These are phyloP conservation scores for Semaprochilodus insignis DNA, from an alignment of 2,797 vertebrate species.

Conservation along the genomic window DNA sequence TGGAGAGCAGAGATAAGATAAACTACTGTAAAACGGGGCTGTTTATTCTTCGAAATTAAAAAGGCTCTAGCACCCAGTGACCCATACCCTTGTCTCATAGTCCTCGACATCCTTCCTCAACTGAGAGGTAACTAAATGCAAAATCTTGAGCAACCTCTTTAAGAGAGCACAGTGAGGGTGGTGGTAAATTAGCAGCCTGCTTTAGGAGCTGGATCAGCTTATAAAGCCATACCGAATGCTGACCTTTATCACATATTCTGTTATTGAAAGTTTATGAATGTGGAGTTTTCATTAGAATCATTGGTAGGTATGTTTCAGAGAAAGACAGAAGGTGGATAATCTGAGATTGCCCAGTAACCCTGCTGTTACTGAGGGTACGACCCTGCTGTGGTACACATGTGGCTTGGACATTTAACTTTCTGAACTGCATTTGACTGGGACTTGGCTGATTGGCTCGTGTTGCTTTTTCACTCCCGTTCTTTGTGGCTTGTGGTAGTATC, in stretches of 20 bases:
- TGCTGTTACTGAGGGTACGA: slow-evolving; percentile 28
- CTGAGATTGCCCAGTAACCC: background rate
- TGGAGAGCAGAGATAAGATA: slow-evolving; percentile 64
- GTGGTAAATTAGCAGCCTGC: slow-evolving; percentile 4
- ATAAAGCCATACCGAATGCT: background rate
- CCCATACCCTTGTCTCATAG: slow-evolving; percentile 30
- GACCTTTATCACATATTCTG: slow-evolving; percentile 33
- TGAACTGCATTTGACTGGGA: slow-evolving; percentile 1
- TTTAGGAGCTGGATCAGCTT: slow-evolving; percentile 27
- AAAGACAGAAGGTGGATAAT: slow-evolving; percentile 19
- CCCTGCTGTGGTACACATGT: slow-evolving; percentile 35
- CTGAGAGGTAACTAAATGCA: background rate
- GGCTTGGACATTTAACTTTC: slow-evolving; percentile 5
- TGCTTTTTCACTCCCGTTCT: too few species aligned
- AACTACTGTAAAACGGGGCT: slow-evolving; percentile 51
- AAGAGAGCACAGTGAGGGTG: background rate
- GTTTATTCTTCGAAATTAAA: slow-evolving; percentile 52
- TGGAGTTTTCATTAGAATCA: slow-evolving; percentile 36
- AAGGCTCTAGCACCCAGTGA: slow-evolving; percentile 32
- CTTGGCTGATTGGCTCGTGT: background rate
- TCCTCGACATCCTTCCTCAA: slow-evolving; percentile 1
- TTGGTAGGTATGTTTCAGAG: background rate
- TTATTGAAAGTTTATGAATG: background rate
- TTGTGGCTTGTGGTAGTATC: too few species aligned
- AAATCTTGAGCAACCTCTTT: background rate